Evolutionary conservation across 1,140 invertebrate species (phyloP).

Genomic region (Calosoma granatense): DNA sequence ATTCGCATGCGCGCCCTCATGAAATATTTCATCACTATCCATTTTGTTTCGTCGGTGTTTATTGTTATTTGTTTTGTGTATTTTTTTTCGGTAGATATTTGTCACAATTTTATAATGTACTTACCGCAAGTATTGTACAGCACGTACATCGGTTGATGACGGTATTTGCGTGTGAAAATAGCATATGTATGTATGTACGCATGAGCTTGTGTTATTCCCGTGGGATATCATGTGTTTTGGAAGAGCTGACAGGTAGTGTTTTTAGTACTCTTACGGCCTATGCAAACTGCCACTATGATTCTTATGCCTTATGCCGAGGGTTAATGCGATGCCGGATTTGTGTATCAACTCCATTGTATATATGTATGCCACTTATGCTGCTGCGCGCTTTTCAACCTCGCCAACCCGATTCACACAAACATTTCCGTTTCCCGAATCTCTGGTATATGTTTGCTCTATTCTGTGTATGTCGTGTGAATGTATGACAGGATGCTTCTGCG

Average conservation of each 20-base stretch:
- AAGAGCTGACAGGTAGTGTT: constrained; percentile 4
- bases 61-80: too few species aligned
- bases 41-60: too few species aligned
- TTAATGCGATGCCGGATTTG: background rate
- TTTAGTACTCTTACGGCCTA: background rate
- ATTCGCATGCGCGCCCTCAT: too few species aligned
- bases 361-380: too few species aligned
- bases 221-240: background rate
- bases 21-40: too few species aligned
- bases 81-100: too few species aligned
- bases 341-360: background rate
- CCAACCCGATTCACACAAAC: background rate
- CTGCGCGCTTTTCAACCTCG: background rate
- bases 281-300: background rate
- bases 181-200: constrained; percentile 18
- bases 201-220: constrained; percentile 18
- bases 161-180: background rate
- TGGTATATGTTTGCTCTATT: background rate
- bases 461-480: background rate
- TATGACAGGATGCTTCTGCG: too few species aligned
- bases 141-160: too few species aligned
- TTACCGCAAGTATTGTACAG: too few species aligned
- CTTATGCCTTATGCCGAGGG: background rate
- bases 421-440: background rate
- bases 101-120: too few species aligned